Base-by-base conservation (phyloP, 53 echinoderm and acorn worm genomes). In the Echinometra lucunter region DNA sequence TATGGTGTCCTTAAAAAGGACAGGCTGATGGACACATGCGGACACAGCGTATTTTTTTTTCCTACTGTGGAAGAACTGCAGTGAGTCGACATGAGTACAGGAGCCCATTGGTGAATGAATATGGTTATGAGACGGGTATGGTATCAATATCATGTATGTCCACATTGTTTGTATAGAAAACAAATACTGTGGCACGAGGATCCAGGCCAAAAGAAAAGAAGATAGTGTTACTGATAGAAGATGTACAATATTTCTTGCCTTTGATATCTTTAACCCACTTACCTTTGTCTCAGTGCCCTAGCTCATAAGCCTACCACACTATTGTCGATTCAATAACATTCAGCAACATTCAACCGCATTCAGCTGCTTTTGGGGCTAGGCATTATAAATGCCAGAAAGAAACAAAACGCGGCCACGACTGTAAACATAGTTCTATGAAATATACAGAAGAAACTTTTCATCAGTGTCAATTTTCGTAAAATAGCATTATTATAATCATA, bases 211-310 rank as follows among this genome's bases (percentile, higher is more conserved):
- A 40, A 23, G 91, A 66, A 91, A 53, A 66, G 66, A 12, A 58
- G 23, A 91, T 91, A 66, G 66, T 38, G 91, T 91, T 91, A 66
- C 37, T 10, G 66, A 91, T 3, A 42, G 91, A 66, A 91, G 88
- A 88, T 88, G 49, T 57, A 35, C 88, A 34, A 17, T 17, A n/a
- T 55, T 21, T 57, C 35, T 32, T 88, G 35, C 35, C 53, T 55
- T 5, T 32, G 32, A 88, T 49, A 13, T 28, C 53, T 88, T 56
- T 83, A 49, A 55, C 47, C 85, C n/a, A 45, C 88, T 49, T 57
- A 55, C 88, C 55, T 55, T 34, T 32, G 45, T 9, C 35, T 13
- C 15, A 72, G 2, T 72, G 72, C 35, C 32, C 72, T 13, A 72
- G 7, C 32, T 53, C 3, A 70, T 9, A 72, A 15, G 72, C 32